Conservation (phyloP, 2,797 vertebrate genomes). For the Pipistrellus pygmaeus region DNA sequence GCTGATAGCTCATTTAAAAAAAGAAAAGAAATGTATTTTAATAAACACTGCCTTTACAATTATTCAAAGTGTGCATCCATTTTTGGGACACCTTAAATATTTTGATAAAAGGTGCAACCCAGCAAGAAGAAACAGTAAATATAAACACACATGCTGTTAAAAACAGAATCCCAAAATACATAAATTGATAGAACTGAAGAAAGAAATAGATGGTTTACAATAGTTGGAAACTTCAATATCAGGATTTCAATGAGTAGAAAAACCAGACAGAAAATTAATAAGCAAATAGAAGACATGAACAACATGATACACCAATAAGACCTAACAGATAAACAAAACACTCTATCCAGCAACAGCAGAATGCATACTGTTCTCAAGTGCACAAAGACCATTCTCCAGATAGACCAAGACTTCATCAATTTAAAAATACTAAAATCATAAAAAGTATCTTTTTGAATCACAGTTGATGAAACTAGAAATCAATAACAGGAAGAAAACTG, state of each 20-base stretch:
- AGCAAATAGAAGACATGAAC: not conserved
- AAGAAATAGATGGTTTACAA: not conserved
- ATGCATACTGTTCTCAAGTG: not conserved
- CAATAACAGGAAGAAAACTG: not conserved
- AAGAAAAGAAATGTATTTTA: too few species aligned
- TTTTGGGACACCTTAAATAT: not conserved
- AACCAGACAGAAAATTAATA: not conserved
- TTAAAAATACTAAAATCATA: not conserved
- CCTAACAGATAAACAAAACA: not conserved
- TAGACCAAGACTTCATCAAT: not conserved
- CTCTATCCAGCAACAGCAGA: not conserved
- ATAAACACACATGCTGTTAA: not conserved
- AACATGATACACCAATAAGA: not conserved
- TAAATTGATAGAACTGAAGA: not conserved
- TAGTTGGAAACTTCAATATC: not conserved
- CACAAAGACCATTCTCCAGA: not conserved
- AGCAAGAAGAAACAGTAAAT: not conserved
- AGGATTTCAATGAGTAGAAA: not conserved
- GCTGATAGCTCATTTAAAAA: too few species aligned
- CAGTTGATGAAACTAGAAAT: not conserved
- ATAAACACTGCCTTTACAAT: too few species aligned
- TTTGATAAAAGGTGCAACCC: not conserved
- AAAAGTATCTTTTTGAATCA: not conserved
- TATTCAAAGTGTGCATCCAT: too few species aligned
- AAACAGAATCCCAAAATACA: not conserved